phyloP scores from a whole-genome alignment of 2,113 vertebrate species.

The Leptobrachium ailaonicum region DNA sequence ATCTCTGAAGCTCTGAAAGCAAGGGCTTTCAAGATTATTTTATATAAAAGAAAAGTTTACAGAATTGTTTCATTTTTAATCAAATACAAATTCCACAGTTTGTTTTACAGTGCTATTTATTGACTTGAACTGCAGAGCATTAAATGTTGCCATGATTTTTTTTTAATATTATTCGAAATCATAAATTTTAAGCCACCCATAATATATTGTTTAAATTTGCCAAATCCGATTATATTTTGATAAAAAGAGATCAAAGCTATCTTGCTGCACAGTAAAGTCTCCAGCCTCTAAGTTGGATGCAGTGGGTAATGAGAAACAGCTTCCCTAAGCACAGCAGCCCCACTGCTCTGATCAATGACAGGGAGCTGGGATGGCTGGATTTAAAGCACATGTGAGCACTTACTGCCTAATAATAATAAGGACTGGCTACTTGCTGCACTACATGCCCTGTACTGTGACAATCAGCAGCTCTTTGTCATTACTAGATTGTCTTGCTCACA shows the following conservation, averaged over 20 bases:
- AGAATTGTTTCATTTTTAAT: conserved; percentile 13
- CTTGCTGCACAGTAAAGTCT: conserved; percentile 49
- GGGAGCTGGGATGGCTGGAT: background rate
- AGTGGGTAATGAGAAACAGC: conserved; percentile 56
- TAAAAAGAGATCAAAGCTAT: conserved; percentile 55
- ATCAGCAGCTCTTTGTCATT: no score
- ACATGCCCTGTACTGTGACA: no score
- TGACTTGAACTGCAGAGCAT: conserved; percentile 2
- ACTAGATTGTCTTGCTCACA: no score
- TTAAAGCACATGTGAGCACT: conserved; percentile 39
- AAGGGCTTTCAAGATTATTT: background rate
- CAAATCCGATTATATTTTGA: conserved; percentile 46
- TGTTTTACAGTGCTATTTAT: conserved; percentile 36
- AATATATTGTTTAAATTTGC: conserved; percentile 50
- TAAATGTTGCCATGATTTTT: conserved; percentile 41
- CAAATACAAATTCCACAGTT: conserved; percentile 35
- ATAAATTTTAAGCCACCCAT: conserved; percentile 37
- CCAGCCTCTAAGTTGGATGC: conserved; percentile 39
- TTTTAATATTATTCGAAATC: conserved; percentile 35
- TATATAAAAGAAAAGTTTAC: background rate
- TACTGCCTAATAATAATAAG: conserved; percentile 30
- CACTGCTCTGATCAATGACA: conserved; percentile 38
- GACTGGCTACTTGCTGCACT: conserved; percentile 15
- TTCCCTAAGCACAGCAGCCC: background rate
- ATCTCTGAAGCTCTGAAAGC: conserved; percentile 9